Base-by-base conservation (phyloP, 2,113 vertebrate species). In the Catharus bicknelli region DNA sequence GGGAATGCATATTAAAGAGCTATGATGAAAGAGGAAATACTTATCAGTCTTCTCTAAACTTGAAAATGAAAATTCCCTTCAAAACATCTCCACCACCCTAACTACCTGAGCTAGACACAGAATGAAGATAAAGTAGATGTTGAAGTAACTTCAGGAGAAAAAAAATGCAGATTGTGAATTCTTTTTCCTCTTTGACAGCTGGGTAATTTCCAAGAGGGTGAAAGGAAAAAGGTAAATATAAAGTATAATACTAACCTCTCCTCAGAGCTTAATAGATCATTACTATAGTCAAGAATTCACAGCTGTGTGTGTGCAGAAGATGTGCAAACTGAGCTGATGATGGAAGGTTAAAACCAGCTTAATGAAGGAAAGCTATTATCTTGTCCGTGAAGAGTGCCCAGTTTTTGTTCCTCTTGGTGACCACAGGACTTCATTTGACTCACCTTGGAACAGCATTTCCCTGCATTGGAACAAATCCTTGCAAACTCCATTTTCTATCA, bases 61-160 rank as follows among this genome's bases (percentile, higher is more conserved):
- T 88, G 47, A 86, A 83, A 90, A 88, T 38, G 6, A 88, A 80
- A 77, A 88, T 66, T 85, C 6, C 36, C 7, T 70, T 89, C 26
- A 30, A 75, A 88, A 40, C 10, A 34, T 19, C 29, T 58, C 51
- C 21, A 51, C 43, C 0, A 4, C 9, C 4, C 25, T 47, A 67
- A 59, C 11, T 51, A 54, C 19, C 40, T 61, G 48, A 70, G 72
- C 4, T 16, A 84, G 36, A 78, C 43, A 59, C 1, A 3, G 36
- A 88, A 81, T 51, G 58, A 75, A 82, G 32, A 55, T 48, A n/a
- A 90, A 88, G 42, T 13, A 70, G 43, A 48, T 43, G 16, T 43
- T 48, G 58, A 90, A 83, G n/a, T 25, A 20, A 83, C 27, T 83
- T 77, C 23, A 51, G 58, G 36, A 83, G 43, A 84, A 84, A 17